Percentiles rank a stretch among this genome's conserved stretches.
These are phyloP conservation scores for Gymnodraco acuticeps DNA, from an alignment of 2,797 vertebrate genomes.

Conservation along the genomic window DNA sequence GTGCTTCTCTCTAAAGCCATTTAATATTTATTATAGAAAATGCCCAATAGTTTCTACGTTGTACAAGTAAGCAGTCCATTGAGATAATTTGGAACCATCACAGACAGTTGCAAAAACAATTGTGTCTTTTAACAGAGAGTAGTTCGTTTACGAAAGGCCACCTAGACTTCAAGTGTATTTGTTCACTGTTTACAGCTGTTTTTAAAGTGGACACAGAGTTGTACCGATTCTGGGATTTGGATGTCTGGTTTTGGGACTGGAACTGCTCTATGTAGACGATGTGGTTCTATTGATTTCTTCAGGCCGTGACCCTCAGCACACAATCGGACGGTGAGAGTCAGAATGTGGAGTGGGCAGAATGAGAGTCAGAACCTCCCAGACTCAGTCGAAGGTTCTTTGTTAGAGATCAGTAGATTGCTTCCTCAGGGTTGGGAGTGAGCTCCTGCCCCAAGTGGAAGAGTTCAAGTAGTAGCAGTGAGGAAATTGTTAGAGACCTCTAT, in stretches of 20 bases:
- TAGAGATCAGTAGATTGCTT: not conserved
- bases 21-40: not conserved
- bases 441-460: not conserved
- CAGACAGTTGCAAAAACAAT: not conserved
- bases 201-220: not conserved
- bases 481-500: no score
- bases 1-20: not conserved
- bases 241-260: not conserved
- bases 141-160: no score
- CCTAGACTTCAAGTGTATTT: no score
- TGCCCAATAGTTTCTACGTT: not conserved
- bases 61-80: not conserved
- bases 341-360: not conserved
- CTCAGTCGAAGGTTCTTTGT: not conserved
- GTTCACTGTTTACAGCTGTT: no score
- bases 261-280: not conserved
- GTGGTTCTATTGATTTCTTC: not conserved
- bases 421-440: not conserved
- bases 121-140: no score
- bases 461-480: not conserved
- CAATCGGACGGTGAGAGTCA: not conserved
- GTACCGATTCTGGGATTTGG: no score
- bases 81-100: not conserved
- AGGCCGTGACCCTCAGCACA: not conserved
- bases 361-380: not conserved